A percentile compares a stretch with the other conserved stretches of the same genome.
These are phyloP conservation scores for Cyclina sinensis DNA, from an alignment of 1,140 invertebrate genomes.

Conservation along the genomic window DNA sequence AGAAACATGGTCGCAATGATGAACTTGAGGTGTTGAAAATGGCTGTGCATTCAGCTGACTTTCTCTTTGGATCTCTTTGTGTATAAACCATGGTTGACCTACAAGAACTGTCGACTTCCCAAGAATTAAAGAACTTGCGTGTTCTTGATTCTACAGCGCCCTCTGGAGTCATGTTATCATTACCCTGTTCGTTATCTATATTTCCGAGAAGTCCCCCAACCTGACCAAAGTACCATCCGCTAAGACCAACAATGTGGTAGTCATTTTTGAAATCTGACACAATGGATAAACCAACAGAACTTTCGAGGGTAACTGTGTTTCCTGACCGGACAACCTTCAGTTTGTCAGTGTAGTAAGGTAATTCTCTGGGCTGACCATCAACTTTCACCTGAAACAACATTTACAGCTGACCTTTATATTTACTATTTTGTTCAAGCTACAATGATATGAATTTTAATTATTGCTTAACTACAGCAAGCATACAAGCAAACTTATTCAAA, in stretches of 20 bases:
- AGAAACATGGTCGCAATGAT: slow-evolving; percentile 87
- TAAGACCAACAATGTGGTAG: slow-evolving; percentile 84
- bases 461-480: too few relatives aligned
- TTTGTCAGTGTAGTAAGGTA: slow-evolving; percentile 90
- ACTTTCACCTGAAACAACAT: slow-evolving; percentile 87
- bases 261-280: slow-evolving; percentile 79
- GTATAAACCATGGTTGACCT: slow-evolving; percentile 70
- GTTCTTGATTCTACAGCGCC: slow-evolving; percentile 84
- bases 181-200: slow-evolving; percentile 94
- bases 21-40: slow-evolving; percentile 92
- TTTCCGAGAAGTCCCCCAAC: slow-evolving; percentile 95
- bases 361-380: slow-evolving; percentile 85
- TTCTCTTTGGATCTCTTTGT: slow-evolving; percentile 58
- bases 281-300: slow-evolving; percentile 84
- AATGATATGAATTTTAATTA: too few relatives aligned
- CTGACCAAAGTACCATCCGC: slow-evolving; percentile 91
- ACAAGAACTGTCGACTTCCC: slow-evolving; percentile 75
- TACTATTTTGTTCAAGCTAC: too few relatives aligned
- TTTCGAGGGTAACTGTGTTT: slow-evolving; percentile 84
- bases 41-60: slow-evolving; percentile 88
- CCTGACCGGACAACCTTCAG: slow-evolving; percentile 82
- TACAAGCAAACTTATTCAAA: too few relatives aligned
- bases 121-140: slow-evolving; percentile 73
- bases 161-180: slow-evolving; percentile 91
- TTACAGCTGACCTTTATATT: too few relatives aligned